Percentiles rank a stretch among this genome's conserved stretches.
Evolutionary conservation across 2,797 vertebrate genomes (phyloP).

Genomic region (Oophaga sylvatica): DNA sequence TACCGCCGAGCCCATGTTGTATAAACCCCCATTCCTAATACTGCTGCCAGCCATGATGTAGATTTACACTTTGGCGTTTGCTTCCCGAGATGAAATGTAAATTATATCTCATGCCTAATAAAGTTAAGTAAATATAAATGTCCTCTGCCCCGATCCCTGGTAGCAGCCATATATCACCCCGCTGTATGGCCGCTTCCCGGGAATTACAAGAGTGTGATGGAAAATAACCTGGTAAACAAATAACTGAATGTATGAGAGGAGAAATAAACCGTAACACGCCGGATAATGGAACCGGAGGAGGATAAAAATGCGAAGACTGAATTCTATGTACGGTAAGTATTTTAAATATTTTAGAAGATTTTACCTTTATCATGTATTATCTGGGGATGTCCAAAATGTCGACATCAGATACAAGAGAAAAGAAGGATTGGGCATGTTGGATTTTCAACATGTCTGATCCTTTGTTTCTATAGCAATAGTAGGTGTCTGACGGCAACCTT

Average conservation of each 20-base stretch:
- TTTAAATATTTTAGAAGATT: too few species aligned
- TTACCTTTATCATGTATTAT: too few species aligned
- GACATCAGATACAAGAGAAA: not conserved
- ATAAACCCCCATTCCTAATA: not conserved
- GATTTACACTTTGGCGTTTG: too few species aligned
- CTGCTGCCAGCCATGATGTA: not conserved
- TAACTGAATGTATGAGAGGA: not conserved
- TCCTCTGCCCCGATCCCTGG: not conserved
- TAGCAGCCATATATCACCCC: not conserved
- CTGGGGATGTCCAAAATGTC: too few species aligned
- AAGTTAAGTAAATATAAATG: conserved; percentile 24
- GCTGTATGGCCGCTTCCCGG: not conserved
- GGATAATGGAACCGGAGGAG: too few species aligned
- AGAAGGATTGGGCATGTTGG: not conserved
- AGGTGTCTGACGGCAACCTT: too few species aligned
- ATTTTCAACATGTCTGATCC: not conserved
- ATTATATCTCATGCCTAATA: conserved; percentile 3
- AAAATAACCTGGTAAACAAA: conserved; percentile 18
- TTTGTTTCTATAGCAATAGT: not conserved
- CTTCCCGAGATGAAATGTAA: conserved; percentile 1
- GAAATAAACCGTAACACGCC: not conserved
- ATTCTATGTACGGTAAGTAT: too few species aligned
- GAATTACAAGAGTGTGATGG: not conserved
- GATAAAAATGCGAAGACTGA: too few species aligned
- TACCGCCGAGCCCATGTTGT: too few species aligned